Evolutionary conservation across 92 coral and sea anemone species (phyloP), one percentile per base, ranked within the genome.

Genomic region (Paramuricea clavata): DNA sequence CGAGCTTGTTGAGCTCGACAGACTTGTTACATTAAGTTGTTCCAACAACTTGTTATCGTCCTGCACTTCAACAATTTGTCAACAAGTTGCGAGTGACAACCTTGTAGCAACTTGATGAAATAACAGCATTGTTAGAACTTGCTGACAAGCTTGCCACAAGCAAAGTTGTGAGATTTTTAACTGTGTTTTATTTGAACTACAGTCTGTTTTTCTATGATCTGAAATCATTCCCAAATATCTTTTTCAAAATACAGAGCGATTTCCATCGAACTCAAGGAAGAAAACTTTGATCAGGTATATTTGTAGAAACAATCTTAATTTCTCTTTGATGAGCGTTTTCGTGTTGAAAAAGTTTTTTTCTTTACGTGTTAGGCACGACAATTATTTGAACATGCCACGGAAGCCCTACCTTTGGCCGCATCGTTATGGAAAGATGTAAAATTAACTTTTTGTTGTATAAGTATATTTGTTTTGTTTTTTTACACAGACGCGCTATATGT

Each of bases 351-450:
- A 6, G 42, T 43, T 79, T 80, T 86, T 89, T 81, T 49, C 39
- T 82, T 26, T 21, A 72, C 60, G 35, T 73, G 59, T 52, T 87
- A 96, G 99, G 99, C 99, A 3, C 96, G 92, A 85, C 95, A 96
- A 92, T 61, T 96, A 88, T 96, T 94, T 87, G 93, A 96, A 69
- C 98, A 96, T 82, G 93, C 95, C 76, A 94, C 99, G 19, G 95
- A 90, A 27, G 82, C 76, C 42, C 81, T 96, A 30, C 98, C 99
- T 28, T 88, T 96, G 54, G 95, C 97, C n/a, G 98, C 99, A 32
- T 91, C 98, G 22, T 82, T 96, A 27, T 96, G 99, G 99, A 96
- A 96, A 96, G 99, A 96, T 96, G 99, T 96, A 96, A 96, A 88
- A 92, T 86, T 43, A 3, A 67, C 34, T 60, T 74, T 21, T 44